Conservation (phyloP, 2,797 vertebrate species). For the Coreius guichenoti region DNA sequence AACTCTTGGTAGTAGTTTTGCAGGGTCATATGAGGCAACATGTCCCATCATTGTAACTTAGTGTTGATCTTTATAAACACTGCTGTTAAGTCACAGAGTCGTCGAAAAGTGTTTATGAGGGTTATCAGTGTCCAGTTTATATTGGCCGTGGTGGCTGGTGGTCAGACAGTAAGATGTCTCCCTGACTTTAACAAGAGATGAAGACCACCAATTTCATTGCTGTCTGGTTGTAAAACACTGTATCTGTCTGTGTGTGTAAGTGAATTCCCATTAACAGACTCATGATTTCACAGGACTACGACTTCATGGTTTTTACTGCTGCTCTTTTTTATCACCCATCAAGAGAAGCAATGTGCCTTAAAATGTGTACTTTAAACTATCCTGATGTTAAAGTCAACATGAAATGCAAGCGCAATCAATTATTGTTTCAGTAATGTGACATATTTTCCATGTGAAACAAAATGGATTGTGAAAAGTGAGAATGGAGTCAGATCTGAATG, state of each 20-base stretch:
- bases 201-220: slow-evolving; percentile 13
- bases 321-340: slow-evolving; percentile 50
- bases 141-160: neutral
- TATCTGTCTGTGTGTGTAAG: slow-evolving; percentile 3
- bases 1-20: neutral
- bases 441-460: neutral
- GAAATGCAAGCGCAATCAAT: neutral
- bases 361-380: slow-evolving; percentile 75
- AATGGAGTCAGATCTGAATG: neutral
- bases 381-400: slow-evolving; percentile 36
- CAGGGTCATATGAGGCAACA: neutral
- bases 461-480: neutral
- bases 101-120: slow-evolving; percentile 5
- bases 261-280: slow-evolving; percentile 15
- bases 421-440: neutral
- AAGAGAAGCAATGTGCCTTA: slow-evolving; percentile 73
- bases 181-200: slow-evolving; percentile 24
- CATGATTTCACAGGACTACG: neutral
- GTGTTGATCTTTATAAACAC: slow-evolving; percentile 12
- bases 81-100: neutral
- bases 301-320: slow-evolving; percentile 40
- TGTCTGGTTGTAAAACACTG: neutral
- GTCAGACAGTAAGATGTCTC: slow-evolving; percentile 21
- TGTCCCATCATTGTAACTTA: neutral
- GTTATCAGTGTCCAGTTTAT: neutral